Conservation (phyloP, 2,797 vertebrate genomes). For the Siniperca obscura region DNA sequence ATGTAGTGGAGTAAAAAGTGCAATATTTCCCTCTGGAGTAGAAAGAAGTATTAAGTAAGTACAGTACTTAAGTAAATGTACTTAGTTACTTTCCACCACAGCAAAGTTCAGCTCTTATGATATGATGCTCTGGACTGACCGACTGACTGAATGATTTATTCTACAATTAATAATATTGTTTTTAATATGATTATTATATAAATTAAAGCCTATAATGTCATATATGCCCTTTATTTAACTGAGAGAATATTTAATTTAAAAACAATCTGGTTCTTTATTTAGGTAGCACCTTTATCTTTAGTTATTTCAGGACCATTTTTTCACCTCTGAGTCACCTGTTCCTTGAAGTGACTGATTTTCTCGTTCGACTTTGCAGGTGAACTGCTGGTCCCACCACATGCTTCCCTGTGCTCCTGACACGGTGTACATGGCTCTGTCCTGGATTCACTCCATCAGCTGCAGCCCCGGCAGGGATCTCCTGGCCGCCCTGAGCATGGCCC, state of each 20-base stretch:
- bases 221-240: background rate
- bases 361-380: conserved; percentile 55
- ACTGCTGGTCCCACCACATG: conserved; percentile 77
- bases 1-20: too few species aligned
- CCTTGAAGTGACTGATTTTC: background rate
- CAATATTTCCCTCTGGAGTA: too few species aligned
- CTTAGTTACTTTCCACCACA: too few species aligned
- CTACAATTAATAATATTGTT: background rate
- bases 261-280: background rate
- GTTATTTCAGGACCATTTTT: too few species aligned
- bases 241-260: background rate
- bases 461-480: conserved; percentile 76
- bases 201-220: background rate
- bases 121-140: background rate
- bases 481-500: conserved; percentile 68
- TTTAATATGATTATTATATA: background rate
- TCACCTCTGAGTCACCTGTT: too few species aligned
- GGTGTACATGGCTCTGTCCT: conserved; percentile 76
- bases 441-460: conserved; percentile 80
- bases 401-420: conserved; percentile 77
- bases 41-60: too few species aligned
- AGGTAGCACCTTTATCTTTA: background rate
- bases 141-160: too few species aligned
- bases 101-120: background rate
- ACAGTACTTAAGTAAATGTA: too few species aligned